Evolutionary conservation across 2,888 invertebrate species (phyloP).

Genomic region (Muscina levida): DNA sequence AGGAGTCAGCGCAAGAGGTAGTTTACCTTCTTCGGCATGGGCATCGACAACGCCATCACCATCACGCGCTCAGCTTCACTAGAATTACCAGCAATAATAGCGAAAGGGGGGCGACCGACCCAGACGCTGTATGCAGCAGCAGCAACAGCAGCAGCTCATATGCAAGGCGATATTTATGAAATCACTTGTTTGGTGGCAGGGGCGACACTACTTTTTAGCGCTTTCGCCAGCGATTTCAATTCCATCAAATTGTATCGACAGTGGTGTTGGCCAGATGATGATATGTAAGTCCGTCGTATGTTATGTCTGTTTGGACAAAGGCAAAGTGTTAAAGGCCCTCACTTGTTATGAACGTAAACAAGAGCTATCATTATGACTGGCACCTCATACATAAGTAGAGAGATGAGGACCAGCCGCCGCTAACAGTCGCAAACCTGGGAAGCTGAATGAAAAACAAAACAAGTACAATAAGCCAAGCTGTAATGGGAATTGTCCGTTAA

Average conservation of each 20-base stretch:
- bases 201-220: conserved; percentile 39
- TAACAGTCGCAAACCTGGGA: background rate
- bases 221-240: conserved; percentile 61
- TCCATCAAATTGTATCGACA: conserved; percentile 44
- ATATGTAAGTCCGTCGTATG: no score
- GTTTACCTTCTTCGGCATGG: background rate
- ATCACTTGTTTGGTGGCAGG: conserved; percentile 45
- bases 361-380: conserved; percentile 38
- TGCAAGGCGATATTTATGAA: conserved; percentile 43
- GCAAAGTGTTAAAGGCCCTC: conserved; percentile 46
- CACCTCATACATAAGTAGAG: background rate
- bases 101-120: background rate
- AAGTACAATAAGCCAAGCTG: conserved; percentile 18
- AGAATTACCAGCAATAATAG: conserved; percentile 51
- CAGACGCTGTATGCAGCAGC: background rate
- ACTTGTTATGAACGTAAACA: conserved; percentile 40
- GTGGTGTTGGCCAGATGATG: background rate
- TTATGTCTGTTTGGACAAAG: no score
- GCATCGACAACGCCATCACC: background rate
- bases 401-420: background rate
- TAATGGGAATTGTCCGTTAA: conserved; percentile 30
- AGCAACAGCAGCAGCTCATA: no score
- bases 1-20: background rate
- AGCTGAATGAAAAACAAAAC: background rate
- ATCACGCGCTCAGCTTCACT: conserved; percentile 50